phyloP scores from a whole-genome alignment of 92 coral and sea anemone species.

The Zoanthus solanderi region DNA sequence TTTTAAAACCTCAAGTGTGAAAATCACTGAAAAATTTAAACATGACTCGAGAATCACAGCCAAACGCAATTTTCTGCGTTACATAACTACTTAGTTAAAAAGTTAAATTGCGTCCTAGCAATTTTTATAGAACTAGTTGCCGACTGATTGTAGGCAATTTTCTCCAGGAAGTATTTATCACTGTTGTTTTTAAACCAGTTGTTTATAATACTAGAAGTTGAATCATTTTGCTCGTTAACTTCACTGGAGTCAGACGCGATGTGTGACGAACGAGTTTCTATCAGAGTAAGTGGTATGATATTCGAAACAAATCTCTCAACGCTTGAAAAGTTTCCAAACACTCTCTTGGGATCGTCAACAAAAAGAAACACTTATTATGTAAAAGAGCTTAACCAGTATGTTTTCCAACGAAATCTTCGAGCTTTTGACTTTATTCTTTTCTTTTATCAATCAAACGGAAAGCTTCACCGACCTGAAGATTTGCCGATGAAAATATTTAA shows the following conservation, averaged over 20 bases:
- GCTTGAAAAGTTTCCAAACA: constrained; percentile 85
- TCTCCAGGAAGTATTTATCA: background rate
- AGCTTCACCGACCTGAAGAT: constrained; percentile 86
- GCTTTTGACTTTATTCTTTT: constrained; percentile 94
- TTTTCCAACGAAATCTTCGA: constrained; percentile 90
- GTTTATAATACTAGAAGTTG: background rate
- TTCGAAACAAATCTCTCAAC: constrained; percentile 90
- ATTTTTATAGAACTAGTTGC: background rate
- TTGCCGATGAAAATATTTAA: constrained; percentile 89
- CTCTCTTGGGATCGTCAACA: constrained; percentile 85
- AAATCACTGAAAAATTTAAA: constrained; percentile 4
- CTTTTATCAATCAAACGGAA: constrained; percentile 90
- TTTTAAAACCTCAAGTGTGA: background rate
- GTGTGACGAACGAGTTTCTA: constrained; percentile 89
- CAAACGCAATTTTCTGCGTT: background rate
- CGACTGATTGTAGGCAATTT: background rate
- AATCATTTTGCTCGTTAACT: background rate
- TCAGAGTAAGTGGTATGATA: constrained; percentile 96
- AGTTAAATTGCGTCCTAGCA: background rate
- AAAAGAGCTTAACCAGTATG: constrained; percentile 77
- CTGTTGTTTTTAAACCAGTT: background rate
- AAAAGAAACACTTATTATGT: constrained; percentile 83
- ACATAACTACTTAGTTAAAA: background rate
- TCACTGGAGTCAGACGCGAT: background rate
- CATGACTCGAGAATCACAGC: background rate